phyloP scores from a whole-genome alignment of 1,140 invertebrate genomes.

The Melanaphis sacchari region DNA sequence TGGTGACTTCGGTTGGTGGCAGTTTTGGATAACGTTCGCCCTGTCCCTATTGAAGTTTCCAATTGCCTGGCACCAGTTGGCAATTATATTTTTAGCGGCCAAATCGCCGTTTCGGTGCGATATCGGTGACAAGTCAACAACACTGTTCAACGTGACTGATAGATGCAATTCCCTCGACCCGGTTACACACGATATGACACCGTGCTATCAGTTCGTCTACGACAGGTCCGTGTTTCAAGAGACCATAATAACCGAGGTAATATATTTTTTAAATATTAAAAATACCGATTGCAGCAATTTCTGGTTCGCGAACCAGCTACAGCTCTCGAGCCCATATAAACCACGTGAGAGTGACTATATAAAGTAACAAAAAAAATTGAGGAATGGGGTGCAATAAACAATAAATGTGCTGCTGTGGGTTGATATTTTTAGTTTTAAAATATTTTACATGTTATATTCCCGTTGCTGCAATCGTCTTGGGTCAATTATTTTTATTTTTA shows the following conservation, averaged over 20 bases:
- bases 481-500: not conserved
- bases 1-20: conserved; percentile 70
- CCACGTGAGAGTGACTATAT: too few relatives aligned
- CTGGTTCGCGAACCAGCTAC: not conserved
- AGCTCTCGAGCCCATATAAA: too few relatives aligned
- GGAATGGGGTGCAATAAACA: not conserved
- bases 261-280: not conserved
- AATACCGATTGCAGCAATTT: not conserved
- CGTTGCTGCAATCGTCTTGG: too few relatives aligned
- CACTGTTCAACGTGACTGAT: conserved; percentile 6
- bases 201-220: conserved; percentile 70
- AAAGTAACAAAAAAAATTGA: too few relatives aligned
- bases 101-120: conserved; percentile 69
- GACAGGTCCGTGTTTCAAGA: conserved; percentile 72
- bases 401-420: not conserved
- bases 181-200: conserved; percentile 28
- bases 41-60: conserved; percentile 73
- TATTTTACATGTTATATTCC: not conserved
- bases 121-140: not conserved
- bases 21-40: conserved; percentile 70
- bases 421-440: not conserved
- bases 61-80: conserved; percentile 73
- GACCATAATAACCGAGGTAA: conserved; percentile 73
- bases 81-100: conserved; percentile 73
- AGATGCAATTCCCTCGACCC: conserved; percentile 45